Evolutionary conservation across 2,888 invertebrate genomes (phyloP).

Genomic region (Brassicogethes aeneus): DNA sequence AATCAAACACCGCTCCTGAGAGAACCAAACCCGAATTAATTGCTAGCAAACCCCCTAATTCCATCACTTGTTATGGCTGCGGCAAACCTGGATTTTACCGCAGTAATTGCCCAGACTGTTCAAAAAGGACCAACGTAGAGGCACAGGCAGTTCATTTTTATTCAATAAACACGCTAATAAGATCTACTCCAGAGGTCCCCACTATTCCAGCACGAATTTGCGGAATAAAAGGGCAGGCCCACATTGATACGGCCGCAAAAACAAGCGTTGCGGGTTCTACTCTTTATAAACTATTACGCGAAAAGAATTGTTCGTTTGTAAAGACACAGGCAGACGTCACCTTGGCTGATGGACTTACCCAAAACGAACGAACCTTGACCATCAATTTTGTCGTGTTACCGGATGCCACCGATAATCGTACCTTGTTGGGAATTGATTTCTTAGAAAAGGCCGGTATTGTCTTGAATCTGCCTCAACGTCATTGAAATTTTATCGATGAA

Average conservation of each 20-base stretch:
- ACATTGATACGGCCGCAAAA: constrained; percentile 8
- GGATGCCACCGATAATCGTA: constrained; percentile 10
- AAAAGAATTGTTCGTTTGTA: neutral
- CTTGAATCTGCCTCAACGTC: constrained; percentile 9
- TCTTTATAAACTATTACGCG: constrained; percentile 3
- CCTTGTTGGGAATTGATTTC: constrained; percentile 12
- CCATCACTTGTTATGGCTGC: too few relatives aligned
- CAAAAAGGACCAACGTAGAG: neutral
- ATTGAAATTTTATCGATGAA: constrained; percentile 8
- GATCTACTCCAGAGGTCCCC: constrained; percentile 4
- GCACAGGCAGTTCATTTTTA: neutral
- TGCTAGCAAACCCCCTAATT: too few relatives aligned
- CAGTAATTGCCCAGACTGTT: constrained; percentile 4
- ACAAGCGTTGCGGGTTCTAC: constrained; percentile 6
- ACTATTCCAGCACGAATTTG: constrained; percentile 5
- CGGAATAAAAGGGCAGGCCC: constrained; percentile 6
- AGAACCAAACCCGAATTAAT: too few relatives aligned
- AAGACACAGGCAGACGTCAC: constrained; percentile 2
- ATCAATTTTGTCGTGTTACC: constrained; percentile 11
- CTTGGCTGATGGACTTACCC: constrained; percentile 6
- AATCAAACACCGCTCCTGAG: neutral
- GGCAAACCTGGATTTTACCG: constrained; percentile 4
- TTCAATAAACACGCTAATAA: neutral
- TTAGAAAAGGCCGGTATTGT: constrained; percentile 9
- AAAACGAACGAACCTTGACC: constrained; percentile 5